Percentiles rank a stretch among this genome's conserved stretches.
These are phyloP conservation scores for Amblyteles armatorius DNA, from an alignment of 2,888 invertebrate species.

Conservation along the genomic window DNA sequence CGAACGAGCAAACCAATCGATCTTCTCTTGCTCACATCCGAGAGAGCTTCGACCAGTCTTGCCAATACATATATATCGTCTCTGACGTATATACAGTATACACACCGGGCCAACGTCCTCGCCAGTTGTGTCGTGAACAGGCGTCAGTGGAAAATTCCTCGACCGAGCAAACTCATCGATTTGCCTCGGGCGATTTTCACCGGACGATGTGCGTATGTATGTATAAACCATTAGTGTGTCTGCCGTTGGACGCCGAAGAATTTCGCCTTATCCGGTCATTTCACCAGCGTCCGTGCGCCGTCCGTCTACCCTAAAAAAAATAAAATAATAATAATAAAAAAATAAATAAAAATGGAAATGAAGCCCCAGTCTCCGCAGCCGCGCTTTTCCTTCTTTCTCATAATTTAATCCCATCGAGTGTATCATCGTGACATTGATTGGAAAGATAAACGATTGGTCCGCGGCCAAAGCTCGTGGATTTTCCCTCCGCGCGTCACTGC, in stretches of 20 bases:
- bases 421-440: constrained; percentile 49
- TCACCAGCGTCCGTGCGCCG: constrained; percentile 8
- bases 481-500: not conserved
- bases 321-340: not conserved
- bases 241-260: constrained; percentile 22
- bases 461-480: constrained; percentile 7
- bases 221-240: not conserved
- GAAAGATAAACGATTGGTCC: constrained; percentile 32
- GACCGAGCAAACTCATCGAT: constrained; percentile 51
- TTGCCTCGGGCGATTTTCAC: constrained; percentile 61
- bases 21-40: constrained; percentile 50
- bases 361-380: not conserved
- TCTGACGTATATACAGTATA: constrained; percentile 14
- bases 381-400: not conserved
- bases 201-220: constrained; percentile 24
- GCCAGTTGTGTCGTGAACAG: constrained; percentile 28
- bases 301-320: not conserved
- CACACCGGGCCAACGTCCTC: constrained; percentile 57
- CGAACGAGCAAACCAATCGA: constrained; percentile 50
- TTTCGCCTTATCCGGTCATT: constrained; percentile 48
- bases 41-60: constrained; percentile 54
- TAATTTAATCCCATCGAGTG: constrained; percentile 19
- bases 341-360: not conserved
- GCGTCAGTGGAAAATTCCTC: constrained; percentile 59
- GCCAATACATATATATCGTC: constrained; percentile 42